Percentiles rank a stretch among this genome's conserved stretches.
phyloP scores from a whole-genome alignment of 2,113 vertebrate species.

The Typhlomys cinereus region DNA sequence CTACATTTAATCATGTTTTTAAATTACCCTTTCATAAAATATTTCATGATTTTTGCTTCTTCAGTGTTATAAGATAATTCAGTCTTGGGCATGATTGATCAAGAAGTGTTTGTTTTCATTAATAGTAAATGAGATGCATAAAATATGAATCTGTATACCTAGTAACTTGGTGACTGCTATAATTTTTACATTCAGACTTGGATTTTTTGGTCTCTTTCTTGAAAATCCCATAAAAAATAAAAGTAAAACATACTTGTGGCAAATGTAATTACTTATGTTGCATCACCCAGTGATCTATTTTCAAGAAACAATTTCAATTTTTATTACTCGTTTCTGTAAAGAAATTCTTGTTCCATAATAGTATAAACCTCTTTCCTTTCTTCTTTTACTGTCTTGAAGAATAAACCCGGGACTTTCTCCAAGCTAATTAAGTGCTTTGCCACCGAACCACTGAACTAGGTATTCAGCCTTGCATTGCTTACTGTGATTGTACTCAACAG shows the following conservation, averaged over 20 bases:
- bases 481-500: background rate
- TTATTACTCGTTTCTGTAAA: background rate
- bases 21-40: background rate
- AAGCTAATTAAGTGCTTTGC: too few species aligned
- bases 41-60: background rate
- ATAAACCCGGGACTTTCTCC: too few species aligned
- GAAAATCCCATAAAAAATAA: background rate
- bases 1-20: background rate
- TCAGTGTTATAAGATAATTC: background rate
- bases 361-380: too few species aligned
- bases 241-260: background rate
- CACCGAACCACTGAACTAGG: too few species aligned
- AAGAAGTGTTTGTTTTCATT: background rate
- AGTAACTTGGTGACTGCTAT: background rate
- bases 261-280: background rate
- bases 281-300: background rate
- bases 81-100: background rate
- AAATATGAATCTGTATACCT: background rate
- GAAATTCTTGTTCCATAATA: background rate
- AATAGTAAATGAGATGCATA: background rate
- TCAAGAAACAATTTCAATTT: background rate
- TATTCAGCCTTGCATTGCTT: background rate
- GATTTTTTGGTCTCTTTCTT: background rate
- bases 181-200: background rate
- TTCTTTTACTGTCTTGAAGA: too few species aligned